Evolutionary conservation across 2,113 vertebrate species (phyloP), one percentile per base, ranked within the genome.

Genomic region (Naja naja): DNA sequence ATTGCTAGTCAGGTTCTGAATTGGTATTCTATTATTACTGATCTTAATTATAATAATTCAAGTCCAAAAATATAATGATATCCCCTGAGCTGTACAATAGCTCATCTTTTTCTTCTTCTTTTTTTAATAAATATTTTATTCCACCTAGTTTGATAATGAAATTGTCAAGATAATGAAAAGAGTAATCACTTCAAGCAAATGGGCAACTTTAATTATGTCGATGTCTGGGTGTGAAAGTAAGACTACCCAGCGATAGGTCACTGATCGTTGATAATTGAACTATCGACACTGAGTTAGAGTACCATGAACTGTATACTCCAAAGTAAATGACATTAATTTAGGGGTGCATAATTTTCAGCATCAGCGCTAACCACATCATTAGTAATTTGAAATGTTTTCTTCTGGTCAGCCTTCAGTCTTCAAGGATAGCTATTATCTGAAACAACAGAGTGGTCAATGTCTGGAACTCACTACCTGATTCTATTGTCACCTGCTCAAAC

Each of bases 151-250:
- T 90, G 93, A 91, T 96, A 96, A 97, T 97, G 96, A 95, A 97
- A 96, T 97, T 96, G 96, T 97, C 96, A 97, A 95, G 96, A 97
- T 97, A 97, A 97, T 97, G 95, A 97, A 97, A 88, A 94, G 94
- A 96, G 95, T 91, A 96, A 96, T 97, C 93, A 95, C 95, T 97
- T 96, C 94, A 94, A 95, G 96, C 91, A 96, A 96, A 97, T 96
- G 95, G 89, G 92, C 96, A 95, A 93, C 90, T 97, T 97, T 97
- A 97, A 97, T 97, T 97, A 97, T 95, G 90, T 96, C 97, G 95
- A 95, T 92, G 92, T 87, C 92, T 96, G 94, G 95, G 96, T 96
- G 95, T 94, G 92, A 92, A 90, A 14, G 89, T 96, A 95, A 96
- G 45, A 95, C 93, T 18, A 69, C 16, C 90, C 96, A 96, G 96